Base-by-base conservation (phyloP, 2,888 invertebrate species). In the Drosophila birchii region DNA sequence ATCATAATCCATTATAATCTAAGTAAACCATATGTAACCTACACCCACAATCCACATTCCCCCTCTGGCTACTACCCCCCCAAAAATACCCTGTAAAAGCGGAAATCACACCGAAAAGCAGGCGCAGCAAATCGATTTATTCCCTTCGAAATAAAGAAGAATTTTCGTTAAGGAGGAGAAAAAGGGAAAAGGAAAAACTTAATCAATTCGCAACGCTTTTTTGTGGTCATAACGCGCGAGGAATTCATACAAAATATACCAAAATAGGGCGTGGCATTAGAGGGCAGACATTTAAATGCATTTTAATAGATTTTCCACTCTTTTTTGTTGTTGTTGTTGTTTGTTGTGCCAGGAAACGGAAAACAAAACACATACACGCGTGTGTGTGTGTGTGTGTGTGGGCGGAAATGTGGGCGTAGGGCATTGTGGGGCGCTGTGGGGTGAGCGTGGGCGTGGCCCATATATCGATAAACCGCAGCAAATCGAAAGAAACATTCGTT, bases 151-250 rank as follows among this genome's bases (percentile, higher is more conserved):
- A 29, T 29, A 32, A 12, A 29, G 54, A 38, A 44, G 26, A 34
- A 6, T 26, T 45, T 20, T 20, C n/a, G 41, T 59, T 43, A 54
- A 49, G 39, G n/a, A 32, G 64, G 38, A 44, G 18, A 34, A 61
- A 44, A 44, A 16, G 1, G 58, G 51, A 76, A 76, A 73, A 70
- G 71, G 72, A 36, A 79, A 78, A 82, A 79, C 74, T 80, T 80
- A 89, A 90, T 90, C 89, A 90, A 90, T 90, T 90, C 76, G 89
- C 75, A 80, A 87, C 76, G 89, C 80, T 83, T 80, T 81, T 90
- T 75, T 76, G 80, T 80, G 81, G 77, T 78, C 77, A 83, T 82
- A 86, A 79, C 86, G 80, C 75, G 53, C 43, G 5, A 14, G 2
- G 54, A 47, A 53, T 34, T 45, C 49, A 59, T 77, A 63, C 68